Evolutionary conservation across 2,888 invertebrate species (phyloP), one percentile per base, ranked within the genome.

Genomic region (Rotaria sp.): DNA sequence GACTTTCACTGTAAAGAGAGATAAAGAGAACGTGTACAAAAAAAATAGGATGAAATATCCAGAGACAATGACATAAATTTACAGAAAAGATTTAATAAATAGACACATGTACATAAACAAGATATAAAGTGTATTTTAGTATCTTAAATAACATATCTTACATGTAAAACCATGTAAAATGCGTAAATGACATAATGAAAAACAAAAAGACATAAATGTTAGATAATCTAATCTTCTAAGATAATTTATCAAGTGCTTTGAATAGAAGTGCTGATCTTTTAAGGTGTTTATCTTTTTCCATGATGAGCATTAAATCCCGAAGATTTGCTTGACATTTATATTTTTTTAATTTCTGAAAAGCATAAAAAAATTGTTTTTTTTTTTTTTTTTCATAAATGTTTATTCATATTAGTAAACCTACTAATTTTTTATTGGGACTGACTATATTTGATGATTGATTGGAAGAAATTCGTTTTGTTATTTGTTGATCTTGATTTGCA

Each of bases 321-420:
- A 96, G 93, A 91, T 95, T 97, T 89, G 97, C 96, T 89, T 97
- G 94, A 92, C 98, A 97, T 89, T 96, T 94, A 86, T 97, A 94
- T 87, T 96, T 96, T 89, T 95, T 93, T 89, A 95, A 92, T 80
- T 95, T 87, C 90, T 89, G 88, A 50, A 89, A 87, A 84, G 52
- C 13, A 15, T 24, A 52, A 52, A 4, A 52, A 41, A 41, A 41
- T 5, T 41, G 41, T 41, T 41, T 41, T 41, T 52, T 52, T 52
- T 50, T 8, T 8, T 11, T 5, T 45, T 45, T 45, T 8, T 18
- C 18, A 18, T 8, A 8, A 3, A 24, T 52, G 11, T 52, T 52
- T 52, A 24, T 52, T 5, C 3, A 52, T 52, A 24, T 5, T 5
- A 35, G 5, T 30, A 30, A 85, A 50, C 45, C 24, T 67, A 85